Conservation (phyloP, 1,140 invertebrate species). For the Calephelis virginiensis region DNA sequence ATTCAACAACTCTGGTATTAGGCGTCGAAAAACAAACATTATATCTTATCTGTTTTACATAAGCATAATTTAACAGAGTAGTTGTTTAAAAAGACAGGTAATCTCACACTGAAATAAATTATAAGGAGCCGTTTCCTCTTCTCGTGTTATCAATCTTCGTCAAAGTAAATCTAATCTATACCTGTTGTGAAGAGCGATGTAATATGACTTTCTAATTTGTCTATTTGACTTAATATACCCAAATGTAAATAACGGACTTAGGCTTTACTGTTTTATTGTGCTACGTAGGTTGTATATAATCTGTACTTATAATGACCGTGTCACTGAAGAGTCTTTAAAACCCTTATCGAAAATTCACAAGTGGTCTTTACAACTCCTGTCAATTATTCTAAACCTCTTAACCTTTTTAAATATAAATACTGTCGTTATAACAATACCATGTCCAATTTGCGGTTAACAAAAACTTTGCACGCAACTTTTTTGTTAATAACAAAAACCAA, state of each 20-base stretch:
- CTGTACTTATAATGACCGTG: slow-evolving; percentile 3
- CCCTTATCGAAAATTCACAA: not conserved
- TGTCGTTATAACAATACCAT: slow-evolving; percentile 9
- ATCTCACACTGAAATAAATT: slow-evolving; percentile 9
- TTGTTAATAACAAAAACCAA: slow-evolving; percentile 5
- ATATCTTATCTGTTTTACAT: not conserved
- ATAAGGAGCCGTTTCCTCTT: slow-evolving; percentile 12
- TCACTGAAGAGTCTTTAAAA: not conserved
- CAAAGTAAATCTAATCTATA: slow-evolving; percentile 8
- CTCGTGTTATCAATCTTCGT: slow-evolving; percentile 5
- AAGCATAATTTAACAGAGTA: slow-evolving; percentile 12
- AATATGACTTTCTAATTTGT: slow-evolving; percentile 14
- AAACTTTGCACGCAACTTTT: not conserved
- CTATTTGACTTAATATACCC: slow-evolving; percentile 13
- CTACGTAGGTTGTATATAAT: not conserved
- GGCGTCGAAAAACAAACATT: no score
- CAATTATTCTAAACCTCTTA: slow-evolving; percentile 1
- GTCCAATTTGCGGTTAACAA: slow-evolving; percentile 1
- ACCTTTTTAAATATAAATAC: not conserved
- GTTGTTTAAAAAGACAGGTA: slow-evolving; percentile 9
- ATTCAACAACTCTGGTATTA: no score
- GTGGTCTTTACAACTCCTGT: slow-evolving; percentile 8
- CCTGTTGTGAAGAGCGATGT: not conserved
- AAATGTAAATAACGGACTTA: not conserved
- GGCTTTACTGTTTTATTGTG: slow-evolving; percentile 2